Percentiles rank a stretch among this genome's conserved stretches.
These are phyloP conservation scores for Prionace glauca DNA, from an alignment of 2,797 vertebrate species.

Conservation along the genomic window DNA sequence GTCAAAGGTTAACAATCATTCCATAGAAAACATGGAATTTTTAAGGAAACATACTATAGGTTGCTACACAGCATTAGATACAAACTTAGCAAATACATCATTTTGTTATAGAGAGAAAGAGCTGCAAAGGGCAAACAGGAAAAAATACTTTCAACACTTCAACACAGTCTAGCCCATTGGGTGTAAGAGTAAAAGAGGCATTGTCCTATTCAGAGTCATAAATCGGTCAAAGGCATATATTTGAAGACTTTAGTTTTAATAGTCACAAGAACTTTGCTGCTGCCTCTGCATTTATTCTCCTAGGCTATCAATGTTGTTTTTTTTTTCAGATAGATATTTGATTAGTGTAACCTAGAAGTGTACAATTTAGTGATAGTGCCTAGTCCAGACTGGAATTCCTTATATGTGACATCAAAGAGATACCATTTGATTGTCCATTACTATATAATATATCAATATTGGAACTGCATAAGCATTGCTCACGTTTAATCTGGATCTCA, in stretches of 20 bases:
- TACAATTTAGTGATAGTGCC: neutral
- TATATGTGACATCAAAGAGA: neutral
- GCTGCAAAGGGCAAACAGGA: conserved; percentile 16
- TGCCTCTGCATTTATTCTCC: neutral
- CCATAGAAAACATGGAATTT: conserved; percentile 28
- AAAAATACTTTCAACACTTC: neutral
- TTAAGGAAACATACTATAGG: conserved; percentile 2
- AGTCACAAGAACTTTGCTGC: neutral
- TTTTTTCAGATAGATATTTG: too few species aligned
- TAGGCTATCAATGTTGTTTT: neutral
- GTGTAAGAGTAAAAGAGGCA: neutral
- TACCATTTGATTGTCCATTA: neutral
- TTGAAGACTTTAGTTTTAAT: neutral
- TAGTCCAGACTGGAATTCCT: neutral
- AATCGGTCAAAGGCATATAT: neutral
- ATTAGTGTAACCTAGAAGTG: neutral
- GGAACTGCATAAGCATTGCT: neutral
- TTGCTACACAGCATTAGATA: conserved; percentile 13
- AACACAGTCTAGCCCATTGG: neutral
- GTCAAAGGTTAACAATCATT: conserved; percentile 26
- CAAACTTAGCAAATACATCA: neutral
- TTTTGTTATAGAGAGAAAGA: neutral
- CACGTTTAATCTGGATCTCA: neutral
- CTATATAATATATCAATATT: neutral
- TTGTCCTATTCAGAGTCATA: neutral